Conservation (phyloP, 2,113 vertebrate species). For the Oncorhynchus kisutch region DNA sequence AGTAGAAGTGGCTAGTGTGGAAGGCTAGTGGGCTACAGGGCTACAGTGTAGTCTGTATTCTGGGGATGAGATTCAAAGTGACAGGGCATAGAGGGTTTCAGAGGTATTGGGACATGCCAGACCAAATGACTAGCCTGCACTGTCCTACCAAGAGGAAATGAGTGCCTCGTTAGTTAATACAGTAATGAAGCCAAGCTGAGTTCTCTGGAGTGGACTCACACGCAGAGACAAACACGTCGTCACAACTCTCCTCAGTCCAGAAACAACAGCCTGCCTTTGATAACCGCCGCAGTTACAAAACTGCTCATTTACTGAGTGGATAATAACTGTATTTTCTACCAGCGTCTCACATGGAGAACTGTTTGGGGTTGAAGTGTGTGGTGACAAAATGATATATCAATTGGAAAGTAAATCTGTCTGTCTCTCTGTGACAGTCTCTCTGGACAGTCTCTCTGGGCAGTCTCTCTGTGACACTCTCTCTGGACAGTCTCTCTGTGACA, state of each 20-base stretch:
- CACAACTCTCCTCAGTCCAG: not conserved
- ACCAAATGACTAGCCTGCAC: constrained; percentile 34
- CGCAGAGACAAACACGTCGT: constrained; percentile 18
- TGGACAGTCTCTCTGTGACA: no score
- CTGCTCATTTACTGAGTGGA: constrained; percentile 21
- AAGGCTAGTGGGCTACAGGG: no score
- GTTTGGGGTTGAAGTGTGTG: not conserved
- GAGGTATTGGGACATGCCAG: constrained; percentile 36
- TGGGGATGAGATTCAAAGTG: constrained; percentile 10
- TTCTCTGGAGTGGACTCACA: constrained; percentile 14
- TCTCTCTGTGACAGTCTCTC: no score
- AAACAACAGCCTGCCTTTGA: not conserved
- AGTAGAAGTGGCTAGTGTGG: no score
- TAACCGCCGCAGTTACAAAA: not conserved
- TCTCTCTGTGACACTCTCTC: no score
- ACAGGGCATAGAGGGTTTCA: constrained; percentile 21
- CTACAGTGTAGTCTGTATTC: constrained; percentile 1
- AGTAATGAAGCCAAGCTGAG: constrained; percentile 36
- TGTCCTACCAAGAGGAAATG: constrained; percentile 32
- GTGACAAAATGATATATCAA: not conserved
- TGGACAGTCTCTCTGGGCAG: no score
- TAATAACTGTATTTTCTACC: constrained; percentile 2
- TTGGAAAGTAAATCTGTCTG: not conserved
- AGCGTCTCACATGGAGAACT: not conserved
- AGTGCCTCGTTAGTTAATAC: constrained; percentile 28